Evolutionary conservation across 2,888 invertebrate species (phyloP).

Genomic region (Globia sparganii): DNA sequence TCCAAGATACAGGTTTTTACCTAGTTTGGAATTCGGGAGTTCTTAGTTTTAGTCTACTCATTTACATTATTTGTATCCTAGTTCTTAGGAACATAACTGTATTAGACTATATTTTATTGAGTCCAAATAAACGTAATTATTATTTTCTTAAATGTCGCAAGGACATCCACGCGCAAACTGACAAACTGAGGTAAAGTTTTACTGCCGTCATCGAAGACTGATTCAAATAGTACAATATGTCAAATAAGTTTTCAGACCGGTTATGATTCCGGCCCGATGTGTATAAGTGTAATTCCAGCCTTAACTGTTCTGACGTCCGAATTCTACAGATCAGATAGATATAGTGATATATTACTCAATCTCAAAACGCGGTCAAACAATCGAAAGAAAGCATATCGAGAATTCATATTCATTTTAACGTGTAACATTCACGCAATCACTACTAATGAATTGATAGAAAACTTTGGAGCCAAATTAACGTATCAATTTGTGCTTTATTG

Average conservation of each 20-base stretch:
- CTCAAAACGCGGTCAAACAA: slow-evolving; percentile 24
- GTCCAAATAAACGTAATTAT: too few species aligned
- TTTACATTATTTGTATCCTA: too few species aligned
- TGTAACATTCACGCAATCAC: slow-evolving; percentile 30
- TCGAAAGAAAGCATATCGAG: slow-evolving; percentile 52
- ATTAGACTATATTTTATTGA: too few species aligned
- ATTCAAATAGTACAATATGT: neutral
- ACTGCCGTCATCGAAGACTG: neutral
- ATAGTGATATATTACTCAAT: slow-evolving; percentile 34
- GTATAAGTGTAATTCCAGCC: neutral
- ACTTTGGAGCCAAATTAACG: slow-evolving; percentile 1
- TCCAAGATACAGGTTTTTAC: too few species aligned
- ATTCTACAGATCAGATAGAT: neutral
- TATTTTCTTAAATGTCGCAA: too few species aligned
- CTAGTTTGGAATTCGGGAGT: too few species aligned
- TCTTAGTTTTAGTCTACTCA: too few species aligned
- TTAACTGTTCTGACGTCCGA: slow-evolving; percentile 26
- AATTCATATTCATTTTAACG: slow-evolving; percentile 18
- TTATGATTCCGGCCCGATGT: neutral
- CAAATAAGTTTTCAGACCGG: neutral
- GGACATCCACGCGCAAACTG: too few species aligned
- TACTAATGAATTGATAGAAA: slow-evolving; percentile 16
- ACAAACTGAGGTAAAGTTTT: neutral
- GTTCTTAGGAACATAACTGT: too few species aligned
- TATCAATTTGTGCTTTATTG: slow-evolving; percentile 18